Evolutionary conservation across 2,888 invertebrate genomes (phyloP).

Genomic region (Corythucha ciliata): DNA sequence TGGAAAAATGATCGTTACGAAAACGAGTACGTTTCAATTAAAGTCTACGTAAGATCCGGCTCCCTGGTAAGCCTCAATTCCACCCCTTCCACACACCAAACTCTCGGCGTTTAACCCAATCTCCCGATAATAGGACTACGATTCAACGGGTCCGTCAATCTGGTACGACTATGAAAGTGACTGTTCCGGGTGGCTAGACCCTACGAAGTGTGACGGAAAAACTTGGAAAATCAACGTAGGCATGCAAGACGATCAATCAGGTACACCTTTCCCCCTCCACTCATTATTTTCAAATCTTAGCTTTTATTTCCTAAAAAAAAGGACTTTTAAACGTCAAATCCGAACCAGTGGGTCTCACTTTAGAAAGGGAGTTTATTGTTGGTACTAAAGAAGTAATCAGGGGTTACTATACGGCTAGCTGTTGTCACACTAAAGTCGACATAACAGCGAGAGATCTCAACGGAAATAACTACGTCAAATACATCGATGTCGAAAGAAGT

Average conservation of each 20-base stretch:
- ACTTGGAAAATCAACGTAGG: conserved; percentile 61
- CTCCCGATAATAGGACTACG: conserved; percentile 39
- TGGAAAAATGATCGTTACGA: no score
- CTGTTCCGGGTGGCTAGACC: conserved; percentile 48
- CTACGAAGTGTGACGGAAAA: conserved; percentile 52
- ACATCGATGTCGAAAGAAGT: conserved; percentile 52
- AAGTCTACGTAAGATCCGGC: conserved; percentile 33
- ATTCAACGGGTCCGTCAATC: conserved; percentile 50
- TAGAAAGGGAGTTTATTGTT: conserved; percentile 54
- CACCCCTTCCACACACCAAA: no score
- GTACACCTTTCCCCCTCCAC: conserved; percentile 39
- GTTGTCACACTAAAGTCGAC: conserved; percentile 59
- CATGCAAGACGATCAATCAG: conserved; percentile 57
- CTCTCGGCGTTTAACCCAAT: no score
- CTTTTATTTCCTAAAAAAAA: conserved; percentile 20
- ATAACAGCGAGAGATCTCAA: conserved; percentile 58
- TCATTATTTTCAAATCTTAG: not conserved
- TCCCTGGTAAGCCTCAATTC: conserved; percentile 34
- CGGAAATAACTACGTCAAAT: conserved; percentile 55
- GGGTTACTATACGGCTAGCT: conserved; percentile 60
- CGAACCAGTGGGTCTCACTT: conserved; percentile 47
- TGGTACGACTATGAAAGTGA: conserved; percentile 56
- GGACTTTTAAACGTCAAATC: conserved; percentile 38
- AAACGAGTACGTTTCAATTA: conserved; percentile 41
- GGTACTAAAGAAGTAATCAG: conserved; percentile 58